These are phyloP conservation scores for Hyalella azteca DNA, from an alignment of 2,888 invertebrate genomes.

Conservation along the genomic window DNA sequence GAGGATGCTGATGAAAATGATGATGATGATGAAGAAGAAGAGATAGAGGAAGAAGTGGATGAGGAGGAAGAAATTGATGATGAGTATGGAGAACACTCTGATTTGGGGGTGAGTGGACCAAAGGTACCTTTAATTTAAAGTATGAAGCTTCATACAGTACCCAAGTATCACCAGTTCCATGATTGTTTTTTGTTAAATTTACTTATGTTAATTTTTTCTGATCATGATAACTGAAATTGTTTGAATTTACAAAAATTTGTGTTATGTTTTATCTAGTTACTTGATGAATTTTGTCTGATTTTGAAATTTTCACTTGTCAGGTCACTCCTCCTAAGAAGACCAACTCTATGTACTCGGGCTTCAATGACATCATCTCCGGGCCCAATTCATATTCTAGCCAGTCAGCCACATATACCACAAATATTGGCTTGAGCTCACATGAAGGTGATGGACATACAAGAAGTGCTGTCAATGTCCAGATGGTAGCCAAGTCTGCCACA, in stretches of 20 bases:
- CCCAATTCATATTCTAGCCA: not conserved
- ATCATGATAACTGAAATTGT: not conserved
- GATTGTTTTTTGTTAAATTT: not conserved
- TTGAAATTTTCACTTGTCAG: not conserved
- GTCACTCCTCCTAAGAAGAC: slow-evolving; percentile 11
- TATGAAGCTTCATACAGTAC: not conserved
- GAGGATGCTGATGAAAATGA: not conserved
- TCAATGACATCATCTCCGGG: not conserved
- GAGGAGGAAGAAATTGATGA: not conserved
- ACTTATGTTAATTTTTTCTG: not conserved
- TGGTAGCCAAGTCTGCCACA: not conserved
- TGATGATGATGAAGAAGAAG: slow-evolving; percentile 14
- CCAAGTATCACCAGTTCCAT: not conserved
- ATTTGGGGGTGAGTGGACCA: not conserved
- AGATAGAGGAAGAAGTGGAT: not conserved
- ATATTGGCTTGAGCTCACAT: not conserved
- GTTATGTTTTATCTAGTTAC: not conserved
- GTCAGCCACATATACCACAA: not conserved
- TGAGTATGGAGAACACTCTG: not conserved
- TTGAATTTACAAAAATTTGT: not conserved
- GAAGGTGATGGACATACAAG: not conserved
- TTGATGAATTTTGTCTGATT: not conserved
- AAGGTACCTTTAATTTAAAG: not conserved
- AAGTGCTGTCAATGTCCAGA: not conserved
- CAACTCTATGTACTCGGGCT: slow-evolving; percentile 15